Conservation (phyloP, 2,113 vertebrate species). For the Oxyruncus cristatus region DNA sequence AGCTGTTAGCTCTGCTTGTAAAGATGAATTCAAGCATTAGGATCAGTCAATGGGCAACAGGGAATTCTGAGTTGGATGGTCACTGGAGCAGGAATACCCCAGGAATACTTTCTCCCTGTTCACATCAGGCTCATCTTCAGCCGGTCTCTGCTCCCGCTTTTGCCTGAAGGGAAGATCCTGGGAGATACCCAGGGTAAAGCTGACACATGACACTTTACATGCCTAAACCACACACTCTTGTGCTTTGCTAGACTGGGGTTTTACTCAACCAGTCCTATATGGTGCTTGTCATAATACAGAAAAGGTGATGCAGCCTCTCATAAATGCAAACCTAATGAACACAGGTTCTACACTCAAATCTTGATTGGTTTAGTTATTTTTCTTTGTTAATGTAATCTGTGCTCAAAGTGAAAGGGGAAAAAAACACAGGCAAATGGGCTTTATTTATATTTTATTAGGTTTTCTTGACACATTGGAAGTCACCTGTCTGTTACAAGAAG, state of each 20-base stretch:
- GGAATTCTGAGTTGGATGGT: neutral
- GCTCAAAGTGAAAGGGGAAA: neutral
- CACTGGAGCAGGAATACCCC: accelerated
- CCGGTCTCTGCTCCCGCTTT: neutral
- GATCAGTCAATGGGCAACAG: neutral
- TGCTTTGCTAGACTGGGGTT: neutral
- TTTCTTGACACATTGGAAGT: neutral
- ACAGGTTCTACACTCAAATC: neutral
- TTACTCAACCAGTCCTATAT: neutral
- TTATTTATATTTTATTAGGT: neutral
- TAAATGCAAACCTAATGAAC: neutral
- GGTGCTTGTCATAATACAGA: neutral
- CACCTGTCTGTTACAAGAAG: neutral
- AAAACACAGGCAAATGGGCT: neutral
- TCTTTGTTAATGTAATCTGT: neutral
- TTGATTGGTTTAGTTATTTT: neutral
- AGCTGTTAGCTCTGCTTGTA: neutral
- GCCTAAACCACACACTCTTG: neutral
- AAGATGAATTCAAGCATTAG: neutral
- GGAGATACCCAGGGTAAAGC: neutral
- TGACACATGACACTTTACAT: accelerated
- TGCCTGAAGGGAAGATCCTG: neutral
- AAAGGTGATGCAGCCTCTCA: neutral
- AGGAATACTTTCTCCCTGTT: neutral
- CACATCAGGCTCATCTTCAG: neutral